A percentile compares a stretch with the other conserved stretches of the same genome.
These are phyloP conservation scores for Myiagra hebetior DNA, from an alignment of 2,113 vertebrate species.

Conservation along the genomic window DNA sequence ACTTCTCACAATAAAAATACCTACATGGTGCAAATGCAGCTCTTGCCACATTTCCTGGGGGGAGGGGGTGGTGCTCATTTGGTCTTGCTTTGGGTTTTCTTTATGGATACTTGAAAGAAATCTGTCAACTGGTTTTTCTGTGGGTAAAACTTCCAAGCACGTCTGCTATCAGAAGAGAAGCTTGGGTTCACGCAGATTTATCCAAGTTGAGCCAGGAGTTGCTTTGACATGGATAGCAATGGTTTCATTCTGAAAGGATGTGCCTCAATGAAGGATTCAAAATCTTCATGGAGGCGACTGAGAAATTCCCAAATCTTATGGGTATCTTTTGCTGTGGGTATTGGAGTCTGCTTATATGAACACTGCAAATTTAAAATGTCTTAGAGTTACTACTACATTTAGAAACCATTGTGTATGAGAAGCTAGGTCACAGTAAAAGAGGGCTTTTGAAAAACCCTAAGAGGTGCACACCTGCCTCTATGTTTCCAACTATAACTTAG, in stretches of 20 bases:
- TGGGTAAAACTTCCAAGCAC: fast-evolving
- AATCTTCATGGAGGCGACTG: background rate
- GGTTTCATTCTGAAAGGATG: background rate
- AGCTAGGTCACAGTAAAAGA: background rate
- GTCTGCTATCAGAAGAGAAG: background rate
- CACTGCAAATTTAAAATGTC: background rate
- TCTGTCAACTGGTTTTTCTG: background rate
- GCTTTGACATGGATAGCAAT: background rate
- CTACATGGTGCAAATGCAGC: background rate
- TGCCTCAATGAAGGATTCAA: background rate
- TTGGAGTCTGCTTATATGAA: background rate
- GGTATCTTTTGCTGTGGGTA: background rate
- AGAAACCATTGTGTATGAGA: background rate
- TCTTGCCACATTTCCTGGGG: background rate
- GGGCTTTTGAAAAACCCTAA: background rate
- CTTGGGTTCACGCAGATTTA: background rate
- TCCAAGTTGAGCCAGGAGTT: background rate
- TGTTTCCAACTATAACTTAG: background rate
- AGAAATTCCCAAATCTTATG: background rate
- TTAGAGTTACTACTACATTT: background rate
- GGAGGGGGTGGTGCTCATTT: background rate
- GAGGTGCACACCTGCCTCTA: background rate
- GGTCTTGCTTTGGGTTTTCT: background rate
- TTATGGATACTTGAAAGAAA: background rate
- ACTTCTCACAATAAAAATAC: background rate